Percentiles rank a stretch among this genome's conserved stretches.
phyloP scores from a whole-genome alignment of 2,888 invertebrate genomes.

The Agrilus cyanescens region DNA sequence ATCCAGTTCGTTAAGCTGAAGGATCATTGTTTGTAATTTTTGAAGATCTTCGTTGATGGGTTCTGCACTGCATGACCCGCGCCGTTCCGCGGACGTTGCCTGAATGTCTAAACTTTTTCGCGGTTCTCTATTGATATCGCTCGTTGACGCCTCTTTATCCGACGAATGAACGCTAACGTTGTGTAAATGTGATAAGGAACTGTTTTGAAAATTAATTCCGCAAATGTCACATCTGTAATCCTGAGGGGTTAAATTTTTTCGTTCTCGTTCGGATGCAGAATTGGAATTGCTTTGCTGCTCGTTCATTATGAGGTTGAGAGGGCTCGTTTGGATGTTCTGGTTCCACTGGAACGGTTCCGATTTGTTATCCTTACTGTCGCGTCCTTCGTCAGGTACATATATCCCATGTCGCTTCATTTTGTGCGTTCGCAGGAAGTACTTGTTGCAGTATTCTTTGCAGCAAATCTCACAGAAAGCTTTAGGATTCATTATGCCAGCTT shows the following conservation, averaged over 20 bases:
- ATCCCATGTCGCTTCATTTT: constrained; percentile 90
- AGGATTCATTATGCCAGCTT: constrained; percentile 70
- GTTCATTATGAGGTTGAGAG: constrained; percentile 63
- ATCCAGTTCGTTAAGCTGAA: constrained; percentile 73
- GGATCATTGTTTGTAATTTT: constrained; percentile 82
- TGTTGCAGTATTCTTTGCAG: constrained; percentile 87
- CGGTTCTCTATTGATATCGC: constrained; percentile 5
- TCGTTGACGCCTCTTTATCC: constrained; percentile 12
- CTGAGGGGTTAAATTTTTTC: constrained; percentile 33
- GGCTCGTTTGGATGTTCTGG: constrained; percentile 51
- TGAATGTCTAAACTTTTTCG: constrained; percentile 22
- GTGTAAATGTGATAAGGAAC: constrained; percentile 33
- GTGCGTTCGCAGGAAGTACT: constrained; percentile 84
- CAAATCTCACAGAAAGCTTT: constrained; percentile 92
- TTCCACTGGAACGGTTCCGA: constrained; percentile 29
- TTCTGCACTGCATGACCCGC: constrained; percentile 33
- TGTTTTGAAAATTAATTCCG: constrained; percentile 41
- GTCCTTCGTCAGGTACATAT: constrained; percentile 47
- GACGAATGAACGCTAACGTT: constrained; percentile 32
- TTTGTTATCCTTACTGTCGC: constrained; percentile 29
- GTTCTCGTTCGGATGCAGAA: constrained; percentile 40
- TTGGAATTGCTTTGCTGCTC: constrained; percentile 42
- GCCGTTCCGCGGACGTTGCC: constrained; percentile 4
- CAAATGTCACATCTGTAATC: constrained; percentile 41
- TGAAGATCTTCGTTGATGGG: constrained; percentile 75